Percentiles rank a stretch among this genome's conserved stretches.
Evolutionary conservation across 23 tunicate genomes (phyloP).

Genomic region (Oikopleura dioica): DNA sequence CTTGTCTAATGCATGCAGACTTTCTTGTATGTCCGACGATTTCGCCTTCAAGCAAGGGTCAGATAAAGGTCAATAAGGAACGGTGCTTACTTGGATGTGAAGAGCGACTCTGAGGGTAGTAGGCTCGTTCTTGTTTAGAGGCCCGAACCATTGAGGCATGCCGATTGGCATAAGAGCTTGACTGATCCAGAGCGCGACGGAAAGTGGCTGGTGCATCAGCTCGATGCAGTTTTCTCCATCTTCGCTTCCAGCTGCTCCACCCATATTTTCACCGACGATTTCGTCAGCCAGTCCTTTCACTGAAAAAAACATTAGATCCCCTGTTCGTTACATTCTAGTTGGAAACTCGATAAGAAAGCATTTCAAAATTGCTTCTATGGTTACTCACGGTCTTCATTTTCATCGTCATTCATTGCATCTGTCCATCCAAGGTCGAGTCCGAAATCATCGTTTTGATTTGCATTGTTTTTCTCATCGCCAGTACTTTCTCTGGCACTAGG

Average conservation of each 20-base stretch:
- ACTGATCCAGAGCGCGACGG: not conserved
- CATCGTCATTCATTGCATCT: too few species aligned
- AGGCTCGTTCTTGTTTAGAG: not conserved
- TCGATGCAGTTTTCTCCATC: too few species aligned
- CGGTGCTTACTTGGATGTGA: constrained; percentile 3
- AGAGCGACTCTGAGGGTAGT: not conserved
- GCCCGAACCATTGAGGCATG: constrained; percentile 8
- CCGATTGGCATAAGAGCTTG: not conserved
- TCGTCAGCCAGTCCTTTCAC: too few species aligned
- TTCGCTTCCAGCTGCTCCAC: too few species aligned
- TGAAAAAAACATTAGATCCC: too few species aligned
- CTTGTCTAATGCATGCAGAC: not conserved
- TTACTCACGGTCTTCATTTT: too few species aligned
- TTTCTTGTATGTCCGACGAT: not conserved
- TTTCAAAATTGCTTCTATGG: too few species aligned
- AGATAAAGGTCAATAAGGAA: too few species aligned
- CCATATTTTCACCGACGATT: too few species aligned
- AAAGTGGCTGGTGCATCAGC: not conserved
- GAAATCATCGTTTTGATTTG: not conserved
- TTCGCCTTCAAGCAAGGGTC: too few species aligned
- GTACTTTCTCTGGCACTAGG: not conserved
- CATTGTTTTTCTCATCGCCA: not conserved
- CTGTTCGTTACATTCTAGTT: too few species aligned
- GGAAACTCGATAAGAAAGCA: too few species aligned
- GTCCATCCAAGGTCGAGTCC: not conserved